Percentiles rank a stretch among this genome's conserved stretches.
These are phyloP conservation scores for Mongoloraphidia duomilia DNA, from an alignment of 2,888 invertebrate genomes.

Conservation along the genomic window DNA sequence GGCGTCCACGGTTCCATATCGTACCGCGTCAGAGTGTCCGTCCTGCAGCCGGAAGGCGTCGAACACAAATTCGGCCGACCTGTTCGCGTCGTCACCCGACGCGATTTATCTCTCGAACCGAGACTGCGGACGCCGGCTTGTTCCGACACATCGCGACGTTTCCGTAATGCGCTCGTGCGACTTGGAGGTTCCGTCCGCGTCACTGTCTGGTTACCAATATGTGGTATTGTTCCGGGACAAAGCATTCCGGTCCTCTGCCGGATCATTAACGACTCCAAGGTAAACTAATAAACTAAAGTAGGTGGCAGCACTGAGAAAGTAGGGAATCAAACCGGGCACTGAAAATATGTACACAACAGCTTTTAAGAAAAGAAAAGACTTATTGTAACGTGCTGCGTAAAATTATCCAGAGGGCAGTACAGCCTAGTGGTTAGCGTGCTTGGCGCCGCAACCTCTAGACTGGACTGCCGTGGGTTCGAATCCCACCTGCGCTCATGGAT, in stretches of 20 bases:
- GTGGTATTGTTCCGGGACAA: slow-evolving; percentile 20
- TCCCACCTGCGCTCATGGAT: too few relatives aligned
- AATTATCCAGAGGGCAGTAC: too few relatives aligned
- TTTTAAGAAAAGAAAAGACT: too few relatives aligned
- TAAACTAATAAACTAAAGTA: too few relatives aligned
- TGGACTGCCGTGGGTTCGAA: too few relatives aligned
- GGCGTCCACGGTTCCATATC: neutral
- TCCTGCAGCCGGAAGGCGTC: neutral
- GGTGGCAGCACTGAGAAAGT: too few relatives aligned
- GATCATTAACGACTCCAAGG: slow-evolving; percentile 17
- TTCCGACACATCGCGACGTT: slow-evolving; percentile 13
- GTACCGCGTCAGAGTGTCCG: neutral
- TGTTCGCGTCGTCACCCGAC: slow-evolving; percentile 9
- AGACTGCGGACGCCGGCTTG: slow-evolving; percentile 16
- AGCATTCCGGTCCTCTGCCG: slow-evolving; percentile 18
- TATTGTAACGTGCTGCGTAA: too few relatives aligned
- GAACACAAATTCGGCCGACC: neutral
- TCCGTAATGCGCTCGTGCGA: slow-evolving; percentile 13
- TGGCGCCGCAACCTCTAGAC: too few relatives aligned
- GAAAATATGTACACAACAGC: too few relatives aligned
- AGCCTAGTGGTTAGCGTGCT: too few relatives aligned
- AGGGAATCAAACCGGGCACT: too few relatives aligned
- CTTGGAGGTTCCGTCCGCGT: slow-evolving; percentile 16
- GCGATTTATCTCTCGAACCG: slow-evolving; percentile 16
- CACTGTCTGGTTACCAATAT: slow-evolving; percentile 19